Percentiles rank a stretch among this genome's conserved stretches.
Evolutionary conservation across 2,888 invertebrate species (phyloP).

Genomic region (Neoscelio sp.): DNA sequence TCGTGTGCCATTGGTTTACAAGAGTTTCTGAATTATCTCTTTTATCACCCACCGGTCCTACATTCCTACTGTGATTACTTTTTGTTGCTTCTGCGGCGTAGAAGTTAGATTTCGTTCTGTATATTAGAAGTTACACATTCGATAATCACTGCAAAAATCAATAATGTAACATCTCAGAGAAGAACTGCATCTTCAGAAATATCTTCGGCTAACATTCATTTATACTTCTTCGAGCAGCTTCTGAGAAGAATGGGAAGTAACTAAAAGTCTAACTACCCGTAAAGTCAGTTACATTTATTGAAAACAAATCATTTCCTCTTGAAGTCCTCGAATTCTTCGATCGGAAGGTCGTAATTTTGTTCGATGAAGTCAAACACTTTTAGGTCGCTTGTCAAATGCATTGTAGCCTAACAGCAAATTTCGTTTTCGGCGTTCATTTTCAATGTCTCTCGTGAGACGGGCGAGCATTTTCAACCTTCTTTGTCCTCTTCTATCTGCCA

Average conservation of each 20-base stretch:
- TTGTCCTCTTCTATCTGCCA: conserved; percentile 32
- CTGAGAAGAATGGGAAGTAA: too few species aligned
- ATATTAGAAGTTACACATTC: background rate
- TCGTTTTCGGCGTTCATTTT: conserved; percentile 8
- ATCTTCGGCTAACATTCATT: too few species aligned
- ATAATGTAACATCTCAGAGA: too few species aligned
- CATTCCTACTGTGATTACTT: conserved; percentile 12
- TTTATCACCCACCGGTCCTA: conserved; percentile 14
- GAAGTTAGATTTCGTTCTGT: background rate
- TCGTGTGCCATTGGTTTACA: conserved; percentile 24
- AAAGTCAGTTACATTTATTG: conserved; percentile 36
- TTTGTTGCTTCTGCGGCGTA: background rate
- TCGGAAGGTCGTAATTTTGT: conserved; percentile 11
- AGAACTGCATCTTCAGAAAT: too few species aligned
- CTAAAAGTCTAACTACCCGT: background rate
- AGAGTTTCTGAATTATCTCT: conserved; percentile 16
- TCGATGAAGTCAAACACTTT: conserved; percentile 29
- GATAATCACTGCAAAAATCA: too few species aligned
- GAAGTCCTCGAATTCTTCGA: conserved; percentile 5
- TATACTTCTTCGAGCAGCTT: too few species aligned
- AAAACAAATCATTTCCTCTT: conserved; percentile 35
- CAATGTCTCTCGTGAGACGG: conserved; percentile 14
- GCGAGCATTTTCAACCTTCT: conserved; percentile 23
- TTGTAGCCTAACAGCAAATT: conserved; percentile 10
- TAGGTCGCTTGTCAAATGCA: conserved; percentile 13